Conservation (phyloP, 2,113 vertebrate genomes). For the Syngnathus floridae region DNA sequence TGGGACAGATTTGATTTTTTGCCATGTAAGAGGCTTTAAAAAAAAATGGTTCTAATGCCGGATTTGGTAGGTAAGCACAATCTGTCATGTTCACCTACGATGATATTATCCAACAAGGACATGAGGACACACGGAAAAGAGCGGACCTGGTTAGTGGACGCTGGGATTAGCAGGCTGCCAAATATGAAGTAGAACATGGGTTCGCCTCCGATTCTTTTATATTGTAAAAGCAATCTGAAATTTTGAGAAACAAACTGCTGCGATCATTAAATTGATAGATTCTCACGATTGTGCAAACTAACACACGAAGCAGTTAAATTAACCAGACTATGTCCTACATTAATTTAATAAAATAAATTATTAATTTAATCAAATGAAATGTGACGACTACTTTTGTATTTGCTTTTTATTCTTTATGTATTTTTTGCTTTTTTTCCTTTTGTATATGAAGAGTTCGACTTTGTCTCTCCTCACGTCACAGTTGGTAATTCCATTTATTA, state of each 20-base stretch:
- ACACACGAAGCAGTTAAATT: too few species aligned
- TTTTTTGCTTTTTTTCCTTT: too few species aligned
- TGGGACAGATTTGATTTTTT: slow-evolving; percentile 59
- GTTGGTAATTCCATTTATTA: too few species aligned
- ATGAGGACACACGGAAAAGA: not conserved
- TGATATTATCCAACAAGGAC: slow-evolving; percentile 52
- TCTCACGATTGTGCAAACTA: too few species aligned
- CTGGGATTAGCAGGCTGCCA: not conserved
- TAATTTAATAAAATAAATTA: too few species aligned
- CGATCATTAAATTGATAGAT: not conserved
- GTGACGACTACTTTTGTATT: too few species aligned
- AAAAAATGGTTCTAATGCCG: slow-evolving; percentile 60
- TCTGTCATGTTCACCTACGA: slow-evolving; percentile 66
- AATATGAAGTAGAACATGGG: not conserved
- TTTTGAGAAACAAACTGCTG: not conserved
- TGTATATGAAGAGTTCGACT: too few species aligned
- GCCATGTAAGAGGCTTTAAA: slow-evolving; percentile 64
- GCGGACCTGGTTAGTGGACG: slow-evolving; percentile 4
- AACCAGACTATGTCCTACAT: too few species aligned
- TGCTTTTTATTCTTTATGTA: too few species aligned
- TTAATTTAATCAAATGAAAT: too few species aligned
- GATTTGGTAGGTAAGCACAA: slow-evolving; percentile 72
- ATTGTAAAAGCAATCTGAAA: not conserved
- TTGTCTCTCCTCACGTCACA: too few species aligned
- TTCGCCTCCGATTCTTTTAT: not conserved